Conservation (phyloP, 2,888 invertebrate genomes). For the Coecobrya sp. region DNA sequence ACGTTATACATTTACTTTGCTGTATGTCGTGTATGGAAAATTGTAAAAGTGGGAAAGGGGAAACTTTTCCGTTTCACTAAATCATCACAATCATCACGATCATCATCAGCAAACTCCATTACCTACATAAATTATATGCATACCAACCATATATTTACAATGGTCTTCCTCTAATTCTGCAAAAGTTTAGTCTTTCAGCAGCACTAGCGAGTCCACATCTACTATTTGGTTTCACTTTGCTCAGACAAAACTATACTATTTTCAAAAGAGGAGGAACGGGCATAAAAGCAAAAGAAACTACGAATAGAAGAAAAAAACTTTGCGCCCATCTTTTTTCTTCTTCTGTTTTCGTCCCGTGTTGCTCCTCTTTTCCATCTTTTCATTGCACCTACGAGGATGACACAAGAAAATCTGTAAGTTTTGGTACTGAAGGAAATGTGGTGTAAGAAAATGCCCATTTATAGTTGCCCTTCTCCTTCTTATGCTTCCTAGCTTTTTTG, state of each 20-base stretch:
- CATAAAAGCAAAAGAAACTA: background rate
- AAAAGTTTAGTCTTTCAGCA: background rate
- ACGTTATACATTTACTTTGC: background rate
- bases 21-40: background rate
- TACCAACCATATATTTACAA: background rate
- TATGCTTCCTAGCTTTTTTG: background rate
- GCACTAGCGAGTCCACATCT: background rate
- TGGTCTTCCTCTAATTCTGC: background rate
- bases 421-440: background rate
- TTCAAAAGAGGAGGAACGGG: background rate
- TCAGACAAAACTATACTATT: background rate
- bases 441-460: background rate
- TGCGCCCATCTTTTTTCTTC: background rate
- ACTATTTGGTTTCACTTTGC: background rate
- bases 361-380: background rate
- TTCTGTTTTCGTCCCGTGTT: constrained; percentile 5
- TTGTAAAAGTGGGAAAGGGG: background rate
- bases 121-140: background rate
- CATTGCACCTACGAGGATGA: background rate
- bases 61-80: constrained; percentile 41
- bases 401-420: background rate
- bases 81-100: constrained; percentile 27
- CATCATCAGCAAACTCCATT: background rate
- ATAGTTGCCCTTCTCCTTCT: background rate
- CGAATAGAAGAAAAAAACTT: background rate